These are phyloP conservation scores for Gastrophryne carolinensis DNA, from an alignment of 2,797 vertebrate species.

Conservation along the genomic window DNA sequence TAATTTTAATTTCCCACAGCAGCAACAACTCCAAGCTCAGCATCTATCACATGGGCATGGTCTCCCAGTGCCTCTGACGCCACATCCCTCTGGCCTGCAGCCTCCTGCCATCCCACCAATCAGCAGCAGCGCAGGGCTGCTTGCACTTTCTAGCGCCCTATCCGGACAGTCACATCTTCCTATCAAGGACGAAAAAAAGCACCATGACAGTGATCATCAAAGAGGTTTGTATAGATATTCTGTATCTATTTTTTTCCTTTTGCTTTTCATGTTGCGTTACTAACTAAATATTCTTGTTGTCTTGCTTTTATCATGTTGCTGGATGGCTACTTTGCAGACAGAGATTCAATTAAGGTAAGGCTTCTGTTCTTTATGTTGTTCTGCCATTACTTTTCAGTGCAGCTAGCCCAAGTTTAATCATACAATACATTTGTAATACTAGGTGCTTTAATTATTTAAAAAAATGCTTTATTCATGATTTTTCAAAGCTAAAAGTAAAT, in stretches of 20 bases:
- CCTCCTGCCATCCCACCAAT: constrained; percentile 83
- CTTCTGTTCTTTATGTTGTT: constrained; percentile 14
- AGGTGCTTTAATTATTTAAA: too few relatives aligned
- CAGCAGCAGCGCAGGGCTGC: constrained; percentile 83
- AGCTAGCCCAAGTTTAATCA: not conserved
- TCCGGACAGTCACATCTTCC: constrained; percentile 86
- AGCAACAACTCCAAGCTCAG: constrained; percentile 96
- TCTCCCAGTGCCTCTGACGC: constrained; percentile 87
- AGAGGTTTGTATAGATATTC: constrained; percentile 72
- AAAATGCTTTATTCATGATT: too few relatives aligned
- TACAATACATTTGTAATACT: too few relatives aligned
- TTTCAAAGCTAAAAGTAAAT: too few relatives aligned
- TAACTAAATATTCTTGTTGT: not conserved
- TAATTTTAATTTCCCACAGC: constrained; percentile 78
- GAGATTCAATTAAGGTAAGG: constrained; percentile 94
- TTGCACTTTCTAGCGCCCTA: constrained; percentile 86
- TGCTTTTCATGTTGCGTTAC: constrained; percentile 3
- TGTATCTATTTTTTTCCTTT: not conserved
- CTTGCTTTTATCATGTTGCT: constrained; percentile 38
- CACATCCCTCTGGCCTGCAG: constrained; percentile 86
- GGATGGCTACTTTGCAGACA: constrained; percentile 73
- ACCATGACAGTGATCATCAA: constrained; percentile 87
- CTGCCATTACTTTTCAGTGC: not conserved
- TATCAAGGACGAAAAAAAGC: constrained; percentile 91
- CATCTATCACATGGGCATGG: constrained; percentile 92